A percentile compares a stretch with the other conserved stretches of the same genome.
These are phyloP conservation scores for Henricia sp. DNA, from an alignment of 53 echinoderm and acorn worm species.

Conservation along the genomic window DNA sequence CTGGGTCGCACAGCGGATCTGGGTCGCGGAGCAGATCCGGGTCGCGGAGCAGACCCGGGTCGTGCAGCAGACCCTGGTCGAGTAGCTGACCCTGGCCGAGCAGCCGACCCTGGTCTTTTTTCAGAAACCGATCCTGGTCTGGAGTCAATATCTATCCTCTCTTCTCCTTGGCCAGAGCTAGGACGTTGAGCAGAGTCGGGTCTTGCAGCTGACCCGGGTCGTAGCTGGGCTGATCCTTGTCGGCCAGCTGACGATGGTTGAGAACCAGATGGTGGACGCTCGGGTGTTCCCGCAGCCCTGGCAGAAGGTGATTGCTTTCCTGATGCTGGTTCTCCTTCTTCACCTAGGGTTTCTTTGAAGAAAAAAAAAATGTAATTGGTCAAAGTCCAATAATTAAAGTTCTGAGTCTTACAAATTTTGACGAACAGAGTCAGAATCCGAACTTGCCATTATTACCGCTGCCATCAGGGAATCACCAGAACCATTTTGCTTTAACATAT, in stretches of 20 bases:
- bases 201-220: slow-evolving; percentile 41
- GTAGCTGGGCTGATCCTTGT: not conserved
- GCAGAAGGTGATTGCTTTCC: not conserved
- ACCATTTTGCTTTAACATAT: too few relatives aligned
- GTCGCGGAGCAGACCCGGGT: slow-evolving; percentile 30
- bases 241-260: slow-evolving; percentile 26
- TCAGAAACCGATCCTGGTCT: slow-evolving; percentile 57
- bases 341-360: not conserved
- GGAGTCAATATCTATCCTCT: too few relatives aligned
- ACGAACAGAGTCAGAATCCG: not conserved
- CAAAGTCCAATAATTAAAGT: slow-evolving; percentile 1
- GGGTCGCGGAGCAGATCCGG: slow-evolving; percentile 50
- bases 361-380: not conserved
- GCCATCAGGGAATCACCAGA: too few relatives aligned
- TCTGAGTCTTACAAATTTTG: slow-evolving; percentile 19
- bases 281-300: not conserved
- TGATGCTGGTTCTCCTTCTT: slow-evolving; percentile 30
- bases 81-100: slow-evolving; percentile 31
- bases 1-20: slow-evolving; percentile 51
- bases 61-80: slow-evolving; percentile 7
- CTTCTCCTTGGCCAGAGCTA: too few relatives aligned
- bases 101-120: slow-evolving; percentile 32
- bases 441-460: slow-evolving; percentile 1
- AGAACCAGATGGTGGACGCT: slow-evolving; percentile 19
- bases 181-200: slow-evolving; percentile 15